phyloP scores from a whole-genome alignment of 2,113 vertebrate genomes.

The Microtus montanus region DNA sequence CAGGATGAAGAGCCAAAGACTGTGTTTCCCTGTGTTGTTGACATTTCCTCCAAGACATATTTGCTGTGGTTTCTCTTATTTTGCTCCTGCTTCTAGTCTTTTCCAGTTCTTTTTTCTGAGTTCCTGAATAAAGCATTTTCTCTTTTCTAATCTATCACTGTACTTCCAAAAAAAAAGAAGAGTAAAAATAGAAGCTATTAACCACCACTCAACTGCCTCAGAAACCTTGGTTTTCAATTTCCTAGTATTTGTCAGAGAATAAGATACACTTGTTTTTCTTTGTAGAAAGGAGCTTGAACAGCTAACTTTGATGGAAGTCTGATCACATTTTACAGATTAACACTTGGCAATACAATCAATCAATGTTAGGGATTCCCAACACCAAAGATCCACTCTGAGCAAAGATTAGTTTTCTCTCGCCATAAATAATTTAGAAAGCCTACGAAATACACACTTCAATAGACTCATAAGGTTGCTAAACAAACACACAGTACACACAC shows the following conservation, averaged over 20 bases:
- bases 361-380: background rate
- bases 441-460: constrained; percentile 68
- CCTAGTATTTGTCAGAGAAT: background rate
- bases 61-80: constrained; percentile 54
- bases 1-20: constrained; percentile 7
- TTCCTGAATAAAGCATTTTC: background rate
- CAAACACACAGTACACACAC: constrained; percentile 70
- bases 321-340: constrained; percentile 43
- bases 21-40: constrained; percentile 13
- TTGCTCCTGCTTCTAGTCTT: constrained; percentile 55
- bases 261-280: constrained; percentile 28
- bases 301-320: background rate
- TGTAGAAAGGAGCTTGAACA: background rate
- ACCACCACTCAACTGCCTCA: background rate
- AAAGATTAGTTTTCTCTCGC: constrained; percentile 62
- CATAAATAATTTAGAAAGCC: constrained; percentile 74
- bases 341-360: constrained; percentile 40
- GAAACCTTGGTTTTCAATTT: background rate
- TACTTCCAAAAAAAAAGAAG: background rate
- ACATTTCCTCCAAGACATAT: constrained; percentile 53
- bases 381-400: constrained; percentile 50
- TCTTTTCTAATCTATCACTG: background rate
- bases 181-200: background rate
- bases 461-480: constrained; percentile 68
- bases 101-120: constrained; percentile 19